Evolutionary conservation across 2,888 invertebrate genomes (phyloP), one percentile per base, ranked within the genome.

Genomic region (Drosophila austrosaltans): DNA sequence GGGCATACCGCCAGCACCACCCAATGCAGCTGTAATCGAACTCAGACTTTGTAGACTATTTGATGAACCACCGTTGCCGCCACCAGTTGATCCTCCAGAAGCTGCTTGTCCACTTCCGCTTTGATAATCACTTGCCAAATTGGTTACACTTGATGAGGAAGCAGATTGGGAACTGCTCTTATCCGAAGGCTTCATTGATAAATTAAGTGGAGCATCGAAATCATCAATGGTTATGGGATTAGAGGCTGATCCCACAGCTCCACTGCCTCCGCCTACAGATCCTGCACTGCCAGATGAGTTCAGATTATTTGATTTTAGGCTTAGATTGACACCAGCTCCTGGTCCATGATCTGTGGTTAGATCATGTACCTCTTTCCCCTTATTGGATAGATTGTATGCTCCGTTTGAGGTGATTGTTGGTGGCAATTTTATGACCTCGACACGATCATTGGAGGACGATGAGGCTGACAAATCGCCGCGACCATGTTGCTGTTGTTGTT

Each of bases 351-450:
- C 91, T 53, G 89, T 78, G 67, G 90, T 90, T 39, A 91, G 77
- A 70, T 92, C 92, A 64, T 91, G 91, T 44, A 90, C 67, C 67
- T 92, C 92, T 76, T 91, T 92, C 68, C 86, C 90, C 77, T 92
- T 92, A 75, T 90, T 92, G 36, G 92, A 92, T 64, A 92, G 79
- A 82, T 92, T 92, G 75, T 92, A 92, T 12, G 92, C 92, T 53
- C 94, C 94, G 70, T 94, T 93, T 63, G 94, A 92, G 25, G 93
- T 93, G 87, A 94, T 93, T 63, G 95, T 95, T 78, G 95, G 95
- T 28, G 96, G 96, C 89, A 97, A 91, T 91, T 97, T 95, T 84
- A 97, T 96, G 84, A 97, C 96, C 91, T 97, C 97, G 64, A 96
- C 96, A 8, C 96, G 94, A 91, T 97, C 96, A 63, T 89, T 83